A percentile compares a stretch with the other conserved stretches of the same genome.
These are phyloP conservation scores for Protobothrops mucrosquamatus DNA, from an alignment of 2,113 vertebrate genomes.

Conservation along the genomic window DNA sequence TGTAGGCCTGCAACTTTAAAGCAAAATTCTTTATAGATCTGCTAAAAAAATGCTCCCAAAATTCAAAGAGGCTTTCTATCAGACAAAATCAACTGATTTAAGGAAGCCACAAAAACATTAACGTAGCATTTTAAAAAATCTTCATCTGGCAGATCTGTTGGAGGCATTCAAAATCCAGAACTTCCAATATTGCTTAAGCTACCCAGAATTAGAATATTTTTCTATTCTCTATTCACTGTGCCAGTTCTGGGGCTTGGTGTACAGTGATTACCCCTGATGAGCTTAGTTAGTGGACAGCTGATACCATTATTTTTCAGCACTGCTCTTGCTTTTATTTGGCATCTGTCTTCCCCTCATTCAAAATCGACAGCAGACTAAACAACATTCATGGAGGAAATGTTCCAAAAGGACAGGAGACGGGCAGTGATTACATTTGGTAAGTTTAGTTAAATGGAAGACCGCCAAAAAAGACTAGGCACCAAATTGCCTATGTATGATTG, in stretches of 20 bases:
- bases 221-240: background rate
- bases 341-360: background rate
- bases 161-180: background rate
- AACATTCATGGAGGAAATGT: background rate
- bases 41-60: background rate
- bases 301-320: background rate
- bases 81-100: background rate
- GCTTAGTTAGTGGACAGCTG: background rate
- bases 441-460: background rate
- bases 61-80: background rate
- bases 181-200: background rate
- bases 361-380: background rate
- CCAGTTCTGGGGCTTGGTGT: background rate
- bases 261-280: background rate
- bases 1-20: background rate
- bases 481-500: background rate
- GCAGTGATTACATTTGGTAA: background rate
- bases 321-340: background rate
- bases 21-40: background rate
- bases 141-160: background rate
- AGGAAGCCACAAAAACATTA: background rate
- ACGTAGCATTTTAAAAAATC: background rate
- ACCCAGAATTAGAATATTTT: background rate
- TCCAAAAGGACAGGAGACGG: background rate
- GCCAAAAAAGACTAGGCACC: background rate